phyloP scores from a whole-genome alignment of 2,113 vertebrate genomes.

The Nannospalax galili region DNA sequence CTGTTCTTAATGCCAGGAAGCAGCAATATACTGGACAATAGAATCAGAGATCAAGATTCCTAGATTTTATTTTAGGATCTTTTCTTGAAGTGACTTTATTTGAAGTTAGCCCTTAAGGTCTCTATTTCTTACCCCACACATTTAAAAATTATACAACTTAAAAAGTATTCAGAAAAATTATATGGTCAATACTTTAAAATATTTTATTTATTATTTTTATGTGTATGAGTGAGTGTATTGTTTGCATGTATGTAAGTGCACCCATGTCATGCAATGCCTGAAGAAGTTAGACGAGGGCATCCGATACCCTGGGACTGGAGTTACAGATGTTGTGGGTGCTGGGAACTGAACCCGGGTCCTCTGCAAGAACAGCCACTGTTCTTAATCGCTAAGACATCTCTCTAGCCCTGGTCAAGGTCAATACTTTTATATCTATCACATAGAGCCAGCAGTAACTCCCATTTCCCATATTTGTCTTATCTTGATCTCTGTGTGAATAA shows the following conservation, averaged over 20 bases:
- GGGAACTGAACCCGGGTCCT: no score
- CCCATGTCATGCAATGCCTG: no score
- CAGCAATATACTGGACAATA: background rate
- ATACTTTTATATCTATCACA: background rate
- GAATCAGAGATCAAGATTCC: background rate
- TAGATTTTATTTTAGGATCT: background rate
- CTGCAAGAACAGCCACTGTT: no score
- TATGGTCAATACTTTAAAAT: background rate
- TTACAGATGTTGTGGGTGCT: no score
- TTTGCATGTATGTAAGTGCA: no score
- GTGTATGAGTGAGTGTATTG: no score
- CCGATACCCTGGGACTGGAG: no score
- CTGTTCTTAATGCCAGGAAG: background rate
- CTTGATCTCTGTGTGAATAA: background rate
- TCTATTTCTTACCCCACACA: background rate
- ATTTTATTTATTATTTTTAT: no score
- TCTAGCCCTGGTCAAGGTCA: background rate
- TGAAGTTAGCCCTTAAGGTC: background rate
- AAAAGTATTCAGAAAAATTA: constrained; percentile 41
- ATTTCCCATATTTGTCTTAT: background rate
- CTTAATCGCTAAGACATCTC: no score
- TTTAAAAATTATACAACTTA: background rate
- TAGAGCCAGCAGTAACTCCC: background rate
- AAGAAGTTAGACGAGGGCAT: no score
- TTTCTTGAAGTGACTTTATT: background rate